Conservation (phyloP, 1,140 invertebrate species). For the Pseudomyrmex dendroicus region DNA sequence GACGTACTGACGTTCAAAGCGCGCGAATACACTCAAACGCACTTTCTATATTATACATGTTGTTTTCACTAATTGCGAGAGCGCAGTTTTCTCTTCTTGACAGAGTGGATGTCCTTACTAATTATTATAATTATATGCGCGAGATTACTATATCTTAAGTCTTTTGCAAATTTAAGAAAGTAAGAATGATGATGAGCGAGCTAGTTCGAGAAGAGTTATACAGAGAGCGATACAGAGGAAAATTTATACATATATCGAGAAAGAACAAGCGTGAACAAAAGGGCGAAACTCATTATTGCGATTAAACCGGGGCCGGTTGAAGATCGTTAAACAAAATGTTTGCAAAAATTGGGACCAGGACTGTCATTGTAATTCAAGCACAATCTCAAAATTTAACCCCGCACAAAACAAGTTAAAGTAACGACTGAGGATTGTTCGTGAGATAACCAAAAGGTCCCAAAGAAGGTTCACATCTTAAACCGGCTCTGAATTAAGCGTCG, state of each 20-base stretch:
- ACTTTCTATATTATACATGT: conserved; percentile 55
- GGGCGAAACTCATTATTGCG: conserved; percentile 40
- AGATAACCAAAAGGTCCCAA: no score
- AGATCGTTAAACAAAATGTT: not conserved
- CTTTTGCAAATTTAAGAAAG: conserved; percentile 46
- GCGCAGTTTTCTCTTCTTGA: not conserved
- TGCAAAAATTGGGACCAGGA: not conserved
- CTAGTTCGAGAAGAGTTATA: not conserved
- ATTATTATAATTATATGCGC: conserved; percentile 48
- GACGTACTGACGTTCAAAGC: no score
- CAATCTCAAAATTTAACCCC: no score
- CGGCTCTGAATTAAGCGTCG: conserved; percentile 61
- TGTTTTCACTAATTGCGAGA: conserved; percentile 43
- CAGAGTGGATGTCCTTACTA: conserved; percentile 13
- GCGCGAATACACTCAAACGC: no score
- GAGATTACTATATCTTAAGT: conserved; percentile 62
- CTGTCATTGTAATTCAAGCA: no score
- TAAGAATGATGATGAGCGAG: not conserved
- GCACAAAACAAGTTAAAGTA: no score
- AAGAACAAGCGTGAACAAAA: conserved; percentile 17
- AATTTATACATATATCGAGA: not conserved
- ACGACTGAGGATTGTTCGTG: no score
- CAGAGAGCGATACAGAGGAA: not conserved
- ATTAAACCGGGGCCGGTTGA: conserved; percentile 30
- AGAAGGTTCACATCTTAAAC: not conserved